phyloP scores from a whole-genome alignment of 2,113 vertebrate genomes.

The Casuarius casuarius region DNA sequence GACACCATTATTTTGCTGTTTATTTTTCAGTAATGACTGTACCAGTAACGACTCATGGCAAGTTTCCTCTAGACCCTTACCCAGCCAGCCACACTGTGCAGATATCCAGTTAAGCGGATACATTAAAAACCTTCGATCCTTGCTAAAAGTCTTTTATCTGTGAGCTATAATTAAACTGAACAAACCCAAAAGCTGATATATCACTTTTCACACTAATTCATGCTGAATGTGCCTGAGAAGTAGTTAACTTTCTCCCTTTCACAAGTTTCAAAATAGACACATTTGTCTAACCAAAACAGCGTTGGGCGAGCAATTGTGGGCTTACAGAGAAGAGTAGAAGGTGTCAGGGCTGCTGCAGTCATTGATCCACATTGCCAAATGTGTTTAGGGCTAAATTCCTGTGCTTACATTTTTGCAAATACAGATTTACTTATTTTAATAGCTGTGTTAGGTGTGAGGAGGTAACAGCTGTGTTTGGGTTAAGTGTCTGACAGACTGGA shows the following conservation, averaged over 20 bases:
- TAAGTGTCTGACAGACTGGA: background rate
- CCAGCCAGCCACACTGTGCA: background rate
- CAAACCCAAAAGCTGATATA: background rate
- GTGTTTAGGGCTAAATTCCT: background rate
- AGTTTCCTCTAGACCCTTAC: background rate
- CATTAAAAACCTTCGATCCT: background rate
- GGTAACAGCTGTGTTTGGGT: background rate
- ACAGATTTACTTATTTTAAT: background rate
- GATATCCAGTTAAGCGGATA: background rate
- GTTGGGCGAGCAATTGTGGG: background rate
- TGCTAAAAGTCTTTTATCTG: background rate
- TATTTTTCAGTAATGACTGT: background rate
- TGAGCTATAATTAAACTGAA: background rate
- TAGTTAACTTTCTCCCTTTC: background rate
- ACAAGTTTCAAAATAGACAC: background rate
- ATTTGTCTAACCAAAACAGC: background rate
- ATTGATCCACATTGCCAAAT: background rate
- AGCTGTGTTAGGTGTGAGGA: background rate
- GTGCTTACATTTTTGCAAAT: background rate
- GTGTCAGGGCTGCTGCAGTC: background rate
- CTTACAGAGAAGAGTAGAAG: background rate
- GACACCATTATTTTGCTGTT: background rate
- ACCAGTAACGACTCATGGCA: background rate
- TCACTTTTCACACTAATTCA: background rate
- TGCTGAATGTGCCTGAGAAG: background rate